Percentiles rank a stretch among this genome's conserved stretches.
Conservation (phyloP, 2,113 vertebrate species). For the Pituophis catenifer region DNA sequence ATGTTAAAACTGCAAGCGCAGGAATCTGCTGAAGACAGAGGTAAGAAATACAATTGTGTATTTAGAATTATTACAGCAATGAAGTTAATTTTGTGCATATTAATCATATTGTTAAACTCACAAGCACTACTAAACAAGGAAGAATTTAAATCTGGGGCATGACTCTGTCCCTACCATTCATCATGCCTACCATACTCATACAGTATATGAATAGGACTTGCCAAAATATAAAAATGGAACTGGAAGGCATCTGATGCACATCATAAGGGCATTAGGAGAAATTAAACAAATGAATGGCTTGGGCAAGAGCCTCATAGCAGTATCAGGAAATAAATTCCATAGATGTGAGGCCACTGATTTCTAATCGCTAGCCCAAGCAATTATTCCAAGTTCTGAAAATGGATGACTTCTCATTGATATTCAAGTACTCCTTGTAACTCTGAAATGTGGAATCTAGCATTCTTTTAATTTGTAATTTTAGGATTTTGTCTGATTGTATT, state of each 20-base stretch:
- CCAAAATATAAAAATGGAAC: not conserved
- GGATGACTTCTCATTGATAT: not conserved
- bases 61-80: not conserved
- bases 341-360: too few species aligned
- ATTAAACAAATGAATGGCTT: not conserved
- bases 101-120: not conserved
- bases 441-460: not conserved
- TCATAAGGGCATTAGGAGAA: not conserved
- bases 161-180: not conserved
- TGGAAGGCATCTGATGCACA: not conserved
- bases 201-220: not conserved
- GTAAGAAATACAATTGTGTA: conserved; percentile 11
- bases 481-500: not conserved
- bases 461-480: not conserved
- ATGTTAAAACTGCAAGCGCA: conserved; percentile 52
- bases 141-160: not conserved
- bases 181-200: not conserved
- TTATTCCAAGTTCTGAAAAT: not conserved
- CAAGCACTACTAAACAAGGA: not conserved
- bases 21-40: conserved; percentile 48
- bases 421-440: not conserved
- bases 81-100: conserved; percentile 18
- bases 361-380: not conserved
- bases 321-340: not conserved
- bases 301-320: not conserved